Evolutionary conservation across 92 coral and sea anemone species (phyloP), one percentile per base, ranked within the genome.

Genomic region (Virgularia gustaviana): DNA sequence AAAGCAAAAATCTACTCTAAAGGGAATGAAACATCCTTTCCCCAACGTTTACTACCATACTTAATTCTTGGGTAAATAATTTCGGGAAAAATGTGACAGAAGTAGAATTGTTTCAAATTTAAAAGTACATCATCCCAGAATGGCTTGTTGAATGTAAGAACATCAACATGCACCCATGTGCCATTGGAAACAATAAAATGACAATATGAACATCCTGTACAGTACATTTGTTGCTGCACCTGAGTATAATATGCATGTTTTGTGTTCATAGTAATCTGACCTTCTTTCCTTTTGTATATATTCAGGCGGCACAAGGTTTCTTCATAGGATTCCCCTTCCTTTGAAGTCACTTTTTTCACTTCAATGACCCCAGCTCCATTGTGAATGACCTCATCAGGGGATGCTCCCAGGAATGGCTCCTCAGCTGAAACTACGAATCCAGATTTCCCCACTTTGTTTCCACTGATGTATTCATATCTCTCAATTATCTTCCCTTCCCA

Each of bases 21-120:
- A 53, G 75, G 58, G 18, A 38, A 20, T 2, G 56, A 60, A 25
- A 49, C 32, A 18, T 38, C 75, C 57, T 45, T 72, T 62, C 79
- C 79, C 90, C 87, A 86, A 58, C 85, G 51, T 62, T 73, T 30
- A 30, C 68, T 73, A 33, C 84, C 82, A 63, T 47, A 47, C 32
- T 65, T 45, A 41, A 83, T 74, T 66, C 81, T 62, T 78, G 87
- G 87, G 65, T 86, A 86, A 25, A 85, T 86, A 59, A 86, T 70
- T 63, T 86, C 90, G 31, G 90, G 90, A 54, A 86, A 86, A 49
- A 86, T 65, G 59, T 78, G 33, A 23, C 60, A 65, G 76, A 82
- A 86, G 77, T 82, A 86, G 65, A 86, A 82, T 28, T 29, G 51
- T 53, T 86, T 77, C 34, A 86, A 79, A 74, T 61, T 59, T 42